A percentile compares a stretch with the other conserved stretches of the same genome.
Conservation (phyloP, 2,113 vertebrate species). For the Antechinus flavipes region DNA sequence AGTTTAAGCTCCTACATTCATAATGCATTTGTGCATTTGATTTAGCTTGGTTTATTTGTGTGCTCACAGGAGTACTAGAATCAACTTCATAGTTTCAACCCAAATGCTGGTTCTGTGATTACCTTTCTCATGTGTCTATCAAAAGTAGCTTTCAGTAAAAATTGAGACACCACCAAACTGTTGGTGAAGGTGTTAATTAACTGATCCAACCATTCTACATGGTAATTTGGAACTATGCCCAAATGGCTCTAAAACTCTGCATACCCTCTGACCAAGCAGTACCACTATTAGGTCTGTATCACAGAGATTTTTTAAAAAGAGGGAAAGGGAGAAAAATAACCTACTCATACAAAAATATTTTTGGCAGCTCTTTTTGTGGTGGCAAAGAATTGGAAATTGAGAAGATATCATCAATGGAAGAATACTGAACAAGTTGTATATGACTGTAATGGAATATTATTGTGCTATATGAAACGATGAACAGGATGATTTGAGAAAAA, state of each 20-base stretch:
- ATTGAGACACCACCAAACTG: not conserved
- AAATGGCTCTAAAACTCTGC: not conserved
- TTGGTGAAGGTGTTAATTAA: not conserved
- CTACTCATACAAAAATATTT: not conserved
- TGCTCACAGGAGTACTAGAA: not conserved
- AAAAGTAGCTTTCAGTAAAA: not conserved
- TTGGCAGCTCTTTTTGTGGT: not conserved
- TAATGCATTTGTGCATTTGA: not conserved
- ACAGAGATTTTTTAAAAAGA: not conserved
- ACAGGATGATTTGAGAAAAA: not conserved
- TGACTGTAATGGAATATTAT: not conserved
- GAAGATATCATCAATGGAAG: not conserved
- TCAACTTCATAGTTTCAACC: not conserved
- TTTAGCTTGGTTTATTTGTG: not conserved
- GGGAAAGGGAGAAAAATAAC: not conserved
- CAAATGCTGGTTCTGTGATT: not conserved
- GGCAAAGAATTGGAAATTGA: not conserved
- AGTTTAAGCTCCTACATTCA: not conserved
- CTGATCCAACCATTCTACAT: not conserved
- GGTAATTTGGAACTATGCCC: not conserved
- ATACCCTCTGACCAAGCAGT: not conserved
- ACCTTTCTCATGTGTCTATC: not conserved
- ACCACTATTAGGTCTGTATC: not conserved
- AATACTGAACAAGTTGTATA: not conserved
- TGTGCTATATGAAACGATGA: not conserved